Conservation (phyloP, 1,140 invertebrate species). For the Drosophila gunungcola region DNA sequence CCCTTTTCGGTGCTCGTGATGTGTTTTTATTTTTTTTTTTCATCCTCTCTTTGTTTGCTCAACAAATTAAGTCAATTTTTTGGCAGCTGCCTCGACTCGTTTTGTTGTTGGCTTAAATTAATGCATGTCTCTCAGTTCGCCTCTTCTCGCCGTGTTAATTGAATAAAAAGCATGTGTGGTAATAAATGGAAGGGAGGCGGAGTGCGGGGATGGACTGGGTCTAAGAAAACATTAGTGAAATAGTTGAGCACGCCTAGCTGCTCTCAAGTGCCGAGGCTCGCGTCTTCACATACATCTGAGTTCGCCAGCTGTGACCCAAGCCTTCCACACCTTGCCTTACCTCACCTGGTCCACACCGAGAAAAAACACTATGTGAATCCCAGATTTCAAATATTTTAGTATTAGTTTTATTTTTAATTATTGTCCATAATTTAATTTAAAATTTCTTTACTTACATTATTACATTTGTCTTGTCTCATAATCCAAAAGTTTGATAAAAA, state of each 20-base stretch:
- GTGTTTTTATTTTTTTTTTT: slow-evolving; percentile 8
- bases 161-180: slow-evolving; percentile 64
- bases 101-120: slow-evolving; percentile 61
- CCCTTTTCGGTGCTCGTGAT: slow-evolving; percentile 18
- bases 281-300: slow-evolving; percentile 34
- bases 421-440: too few relatives aligned
- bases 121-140: slow-evolving; percentile 49
- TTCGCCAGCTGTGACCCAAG: slow-evolving; percentile 46
- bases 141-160: slow-evolving; percentile 63
- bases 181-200: neutral
- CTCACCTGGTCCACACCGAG: slow-evolving; percentile 7
- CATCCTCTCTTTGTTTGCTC: slow-evolving; percentile 30
- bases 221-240: slow-evolving; percentile 39
- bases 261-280: slow-evolving; percentile 52
- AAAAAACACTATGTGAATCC: neutral
- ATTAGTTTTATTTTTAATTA: too few relatives aligned
- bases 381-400: too few relatives aligned
- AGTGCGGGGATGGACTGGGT: neutral
- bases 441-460: too few relatives aligned
- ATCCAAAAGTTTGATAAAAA: too few relatives aligned
- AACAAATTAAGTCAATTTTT: slow-evolving; percentile 74
- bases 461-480: too few relatives aligned
- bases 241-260: slow-evolving; percentile 70
- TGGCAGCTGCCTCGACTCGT: slow-evolving; percentile 54
- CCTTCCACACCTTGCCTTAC: slow-evolving; percentile 11